Percentiles rank a stretch among this genome's conserved stretches.
Evolutionary conservation across 2,797 vertebrate species (phyloP).

Genomic region (Myotis findleyi): DNA sequence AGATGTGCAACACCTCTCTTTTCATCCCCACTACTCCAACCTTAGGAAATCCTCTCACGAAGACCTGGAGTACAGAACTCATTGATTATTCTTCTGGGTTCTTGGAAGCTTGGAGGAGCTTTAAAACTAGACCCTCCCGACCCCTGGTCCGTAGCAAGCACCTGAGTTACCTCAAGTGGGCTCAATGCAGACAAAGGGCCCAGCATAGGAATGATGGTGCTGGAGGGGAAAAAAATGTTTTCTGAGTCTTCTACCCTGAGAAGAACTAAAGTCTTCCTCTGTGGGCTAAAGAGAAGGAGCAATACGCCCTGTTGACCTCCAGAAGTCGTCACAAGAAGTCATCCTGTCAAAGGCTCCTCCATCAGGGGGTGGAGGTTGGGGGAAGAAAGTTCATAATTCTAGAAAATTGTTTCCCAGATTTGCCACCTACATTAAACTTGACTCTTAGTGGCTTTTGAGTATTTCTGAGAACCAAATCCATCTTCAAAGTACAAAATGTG

Average conservation of each 20-base stretch:
- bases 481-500: not conserved
- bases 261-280: not conserved
- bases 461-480: constrained; percentile 16
- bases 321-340: not conserved
- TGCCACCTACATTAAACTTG: not conserved
- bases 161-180: not conserved
- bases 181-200: not conserved
- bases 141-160: not conserved
- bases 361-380: too few species aligned
- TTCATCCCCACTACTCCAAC: not conserved
- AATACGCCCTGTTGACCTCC: not conserved
- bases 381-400: not conserved
- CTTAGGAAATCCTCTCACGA: not conserved
- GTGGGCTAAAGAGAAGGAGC: not conserved
- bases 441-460: not conserved
- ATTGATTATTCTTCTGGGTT: not conserved
- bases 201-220: not conserved
- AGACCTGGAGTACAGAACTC: not conserved
- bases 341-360: not conserved
- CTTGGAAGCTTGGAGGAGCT: not conserved
- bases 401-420: not conserved
- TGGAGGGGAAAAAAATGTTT: not conserved
- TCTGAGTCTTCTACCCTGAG: not conserved
- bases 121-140: not conserved
- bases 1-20: not conserved